phyloP scores from a whole-genome alignment of 1,140 invertebrate genomes.

The Leptinotarsa texana region DNA sequence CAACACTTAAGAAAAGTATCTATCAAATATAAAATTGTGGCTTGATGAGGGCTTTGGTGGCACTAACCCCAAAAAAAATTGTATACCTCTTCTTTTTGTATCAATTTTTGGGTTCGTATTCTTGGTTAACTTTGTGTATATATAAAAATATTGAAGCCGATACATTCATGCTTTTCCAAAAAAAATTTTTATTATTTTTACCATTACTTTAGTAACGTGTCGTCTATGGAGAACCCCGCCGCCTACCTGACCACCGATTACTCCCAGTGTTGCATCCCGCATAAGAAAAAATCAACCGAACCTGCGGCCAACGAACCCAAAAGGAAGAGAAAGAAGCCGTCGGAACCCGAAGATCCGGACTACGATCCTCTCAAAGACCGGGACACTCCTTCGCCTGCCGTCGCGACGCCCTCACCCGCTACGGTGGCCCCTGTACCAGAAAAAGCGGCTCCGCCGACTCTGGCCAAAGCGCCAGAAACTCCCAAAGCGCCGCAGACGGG shows the following conservation, averaged over 20 bases:
- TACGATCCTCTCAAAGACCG: constrained; percentile 37
- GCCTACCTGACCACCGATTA: constrained; percentile 37
- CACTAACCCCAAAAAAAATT: no score
- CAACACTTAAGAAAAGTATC: no score
- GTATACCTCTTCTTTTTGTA: no score
- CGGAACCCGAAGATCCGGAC: constrained; percentile 39
- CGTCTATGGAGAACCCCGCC: constrained; percentile 14
- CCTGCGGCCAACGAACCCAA: constrained; percentile 9
- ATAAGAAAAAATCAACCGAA: constrained; percentile 29
- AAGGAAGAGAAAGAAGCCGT: constrained; percentile 28
- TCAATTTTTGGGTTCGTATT: no score
- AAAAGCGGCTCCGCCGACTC: background rate
- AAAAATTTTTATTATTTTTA: no score
- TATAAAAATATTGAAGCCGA: no score
- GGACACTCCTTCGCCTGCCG: background rate
- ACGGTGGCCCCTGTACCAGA: background rate
- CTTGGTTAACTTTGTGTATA: no score
- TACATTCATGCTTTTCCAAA: no score
- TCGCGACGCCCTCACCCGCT: background rate
- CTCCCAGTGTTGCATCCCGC: constrained; percentile 31
- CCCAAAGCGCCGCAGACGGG: background rate
- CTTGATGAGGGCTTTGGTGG: no score
- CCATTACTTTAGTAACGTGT: constrained; percentile 26
- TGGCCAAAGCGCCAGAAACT: background rate
- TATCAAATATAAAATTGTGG: no score